These are phyloP conservation scores for Centropristis striata DNA, from an alignment of 2,113 vertebrate genomes.

Conservation along the genomic window DNA sequence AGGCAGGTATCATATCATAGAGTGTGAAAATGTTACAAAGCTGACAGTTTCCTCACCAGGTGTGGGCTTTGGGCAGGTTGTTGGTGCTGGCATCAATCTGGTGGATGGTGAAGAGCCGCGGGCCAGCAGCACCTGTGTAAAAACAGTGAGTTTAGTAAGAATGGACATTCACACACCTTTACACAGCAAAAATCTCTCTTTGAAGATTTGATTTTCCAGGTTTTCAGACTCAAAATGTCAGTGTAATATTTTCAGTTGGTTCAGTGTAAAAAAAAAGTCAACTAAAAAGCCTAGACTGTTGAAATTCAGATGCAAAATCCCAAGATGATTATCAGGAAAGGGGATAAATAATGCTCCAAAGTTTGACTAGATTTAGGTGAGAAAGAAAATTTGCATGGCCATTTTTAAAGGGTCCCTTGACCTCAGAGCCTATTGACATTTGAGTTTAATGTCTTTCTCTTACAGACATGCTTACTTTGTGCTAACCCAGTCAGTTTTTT, in stretches of 20 bases:
- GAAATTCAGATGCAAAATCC: not conserved
- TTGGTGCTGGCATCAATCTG: conserved; percentile 98
- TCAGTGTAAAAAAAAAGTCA: not conserved
- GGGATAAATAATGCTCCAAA: too few relatives aligned
- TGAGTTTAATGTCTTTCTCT: too few relatives aligned
- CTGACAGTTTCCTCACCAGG: conserved; percentile 88
- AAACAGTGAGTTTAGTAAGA: not conserved
- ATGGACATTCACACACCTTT: not conserved
- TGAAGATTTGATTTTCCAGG: too few relatives aligned
- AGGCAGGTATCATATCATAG: not conserved
- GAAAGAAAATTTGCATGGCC: too few relatives aligned
- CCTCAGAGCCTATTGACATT: too few relatives aligned
- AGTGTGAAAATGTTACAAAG: not conserved
- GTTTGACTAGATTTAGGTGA: too few relatives aligned
- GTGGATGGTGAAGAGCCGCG: conserved; percentile 97
- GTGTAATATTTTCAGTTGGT: not conserved
- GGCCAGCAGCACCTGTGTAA: conserved; percentile 93
- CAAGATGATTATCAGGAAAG: too few relatives aligned
- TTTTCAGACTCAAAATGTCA: not conserved
- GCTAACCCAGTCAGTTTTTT: too few relatives aligned
- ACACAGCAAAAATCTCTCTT: too few relatives aligned
- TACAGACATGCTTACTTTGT: too few relatives aligned
- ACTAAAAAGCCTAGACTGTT: not conserved
- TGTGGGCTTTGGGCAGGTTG: conserved; percentile 98
- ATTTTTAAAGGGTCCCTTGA: too few relatives aligned